These are phyloP conservation scores for Nannospalax galili DNA, from an alignment of 2,113 vertebrate genomes.

Conservation along the genomic window DNA sequence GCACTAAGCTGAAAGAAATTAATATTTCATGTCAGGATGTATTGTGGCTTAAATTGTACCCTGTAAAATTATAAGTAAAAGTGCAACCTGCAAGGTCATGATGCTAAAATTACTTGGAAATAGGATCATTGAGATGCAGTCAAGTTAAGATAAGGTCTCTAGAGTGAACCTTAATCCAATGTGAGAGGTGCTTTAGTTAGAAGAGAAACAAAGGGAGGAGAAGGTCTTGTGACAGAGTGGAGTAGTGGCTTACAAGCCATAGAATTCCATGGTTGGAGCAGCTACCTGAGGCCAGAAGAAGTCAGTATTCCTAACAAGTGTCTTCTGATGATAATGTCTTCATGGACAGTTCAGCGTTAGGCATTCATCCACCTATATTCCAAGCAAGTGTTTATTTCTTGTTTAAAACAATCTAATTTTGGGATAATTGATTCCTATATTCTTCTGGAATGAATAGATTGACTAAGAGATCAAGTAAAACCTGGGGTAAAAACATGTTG, in stretches of 20 bases:
- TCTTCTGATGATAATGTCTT: fast-evolving
- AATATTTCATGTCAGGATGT: neutral
- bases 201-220: neutral
- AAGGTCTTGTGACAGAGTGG: neutral
- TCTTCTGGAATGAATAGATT: neutral
- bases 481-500: neutral
- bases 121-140: neutral
- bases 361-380: neutral
- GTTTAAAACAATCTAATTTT: neutral
- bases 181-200: neutral
- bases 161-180: neutral
- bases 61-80: too few relatives aligned
- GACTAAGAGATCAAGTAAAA: neutral
- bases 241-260: neutral
- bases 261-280: too few relatives aligned
- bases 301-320: fast-evolving
- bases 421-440: neutral
- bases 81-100: neutral
- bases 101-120: neutral
- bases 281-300: neutral
- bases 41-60: too few relatives aligned
- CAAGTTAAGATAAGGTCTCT: neutral
- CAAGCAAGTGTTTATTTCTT: neutral
- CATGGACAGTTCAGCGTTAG: fast-evolving
- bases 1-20: neutral